Evolutionary conservation across 1,140 invertebrate species (phyloP).

Genomic region (Drosophila arawakana): DNA sequence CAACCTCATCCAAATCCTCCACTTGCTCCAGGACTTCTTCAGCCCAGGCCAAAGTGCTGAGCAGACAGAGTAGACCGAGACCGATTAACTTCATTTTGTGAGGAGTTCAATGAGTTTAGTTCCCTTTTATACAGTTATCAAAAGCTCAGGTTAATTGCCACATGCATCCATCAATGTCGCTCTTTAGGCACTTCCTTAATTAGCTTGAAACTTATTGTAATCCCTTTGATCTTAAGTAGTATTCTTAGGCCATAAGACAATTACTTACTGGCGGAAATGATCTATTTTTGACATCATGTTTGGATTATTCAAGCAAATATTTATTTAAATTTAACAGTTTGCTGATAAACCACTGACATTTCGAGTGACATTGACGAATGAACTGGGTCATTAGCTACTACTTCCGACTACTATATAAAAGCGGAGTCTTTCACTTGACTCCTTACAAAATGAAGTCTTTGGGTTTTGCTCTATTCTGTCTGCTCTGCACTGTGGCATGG

Average conservation of each 20-base stretch:
- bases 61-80: constrained; percentile 17
- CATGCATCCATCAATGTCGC: constrained; percentile 24
- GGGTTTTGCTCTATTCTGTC: background rate
- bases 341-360: constrained; percentile 1
- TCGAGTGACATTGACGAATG: constrained; percentile 1
- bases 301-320: too few relatives aligned
- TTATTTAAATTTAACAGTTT: background rate
- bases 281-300: too few relatives aligned
- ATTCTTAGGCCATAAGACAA: too few relatives aligned
- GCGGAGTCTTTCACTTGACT: background rate
- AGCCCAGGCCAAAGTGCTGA: constrained; percentile 16
- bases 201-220: too few relatives aligned
- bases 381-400: background rate
- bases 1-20: background rate
- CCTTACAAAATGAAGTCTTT: constrained; percentile 21
- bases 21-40: background rate
- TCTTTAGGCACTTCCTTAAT: too few relatives aligned
- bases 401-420: constrained; percentile 3
- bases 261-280: too few relatives aligned
- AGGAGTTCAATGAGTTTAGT: background rate
- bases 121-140: constrained; percentile 23
- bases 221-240: too few relatives aligned
- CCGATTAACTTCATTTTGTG: constrained; percentile 37
- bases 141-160: constrained; percentile 6
- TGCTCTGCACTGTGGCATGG: constrained; percentile 8